Conservation (phyloP, 2,113 vertebrate genomes). For the Seriola aureovittata region DNA sequence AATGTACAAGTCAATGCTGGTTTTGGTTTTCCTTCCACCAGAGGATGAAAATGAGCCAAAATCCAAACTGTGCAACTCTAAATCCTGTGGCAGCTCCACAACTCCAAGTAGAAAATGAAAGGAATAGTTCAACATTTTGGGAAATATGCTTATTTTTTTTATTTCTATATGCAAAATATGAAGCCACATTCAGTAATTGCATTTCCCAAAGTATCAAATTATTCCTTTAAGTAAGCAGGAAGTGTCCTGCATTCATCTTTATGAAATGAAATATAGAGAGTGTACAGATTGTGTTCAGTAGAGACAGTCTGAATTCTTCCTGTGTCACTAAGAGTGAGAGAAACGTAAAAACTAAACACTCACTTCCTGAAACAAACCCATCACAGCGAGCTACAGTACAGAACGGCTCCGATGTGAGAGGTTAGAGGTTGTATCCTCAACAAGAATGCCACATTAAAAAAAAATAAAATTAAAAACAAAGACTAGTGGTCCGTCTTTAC, state of each 20-base stretch:
- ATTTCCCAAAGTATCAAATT: not conserved
- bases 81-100: not conserved
- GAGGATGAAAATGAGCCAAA: not conserved
- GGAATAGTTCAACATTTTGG: not conserved
- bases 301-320: not conserved
- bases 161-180: not conserved
- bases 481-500: constrained; percentile 58
- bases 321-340: not conserved
- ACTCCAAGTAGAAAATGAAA: not conserved
- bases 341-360: constrained; percentile 4
- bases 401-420: constrained; percentile 64
- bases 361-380: constrained; percentile 61
- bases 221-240: no score
- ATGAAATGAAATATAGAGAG: not conserved
- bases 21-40: not conserved
- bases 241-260: not conserved
- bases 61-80: not conserved
- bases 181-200: not conserved
- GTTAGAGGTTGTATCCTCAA: constrained; percentile 65
- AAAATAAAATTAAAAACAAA: constrained; percentile 1
- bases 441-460: constrained; percentile 44
- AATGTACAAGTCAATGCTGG: not conserved
- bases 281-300: no score
- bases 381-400: constrained; percentile 75
- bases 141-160: not conserved